Base-by-base conservation (phyloP, 2,888 invertebrate genomes). In the Drosophila anomelani region DNA sequence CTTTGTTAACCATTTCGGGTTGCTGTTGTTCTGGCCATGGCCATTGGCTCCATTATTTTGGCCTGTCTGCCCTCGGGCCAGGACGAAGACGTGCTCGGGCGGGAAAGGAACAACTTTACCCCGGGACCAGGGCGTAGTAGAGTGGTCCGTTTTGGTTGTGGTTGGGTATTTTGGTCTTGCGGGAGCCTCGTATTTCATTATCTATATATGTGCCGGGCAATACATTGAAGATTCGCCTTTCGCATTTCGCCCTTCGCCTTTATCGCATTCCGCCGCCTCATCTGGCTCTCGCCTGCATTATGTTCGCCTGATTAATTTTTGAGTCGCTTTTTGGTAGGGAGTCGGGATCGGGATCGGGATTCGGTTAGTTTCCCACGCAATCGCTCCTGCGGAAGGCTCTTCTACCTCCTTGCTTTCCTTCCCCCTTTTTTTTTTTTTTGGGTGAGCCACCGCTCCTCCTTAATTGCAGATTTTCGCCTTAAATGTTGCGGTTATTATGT, bases 231-330 rank as follows among this genome's bases (percentile, higher is more conserved):
- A 80, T 83, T 76, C 83, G 68, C 66, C 66, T 66, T n/a, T n/a
- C n/a, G n/a, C n/a, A n/a, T n/a, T n/a, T n/a, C n/a, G n/a, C n/a
- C n/a, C n/a, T 77, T 76, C 66, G 62, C 62, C 71, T 74, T 84
- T 81, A 87, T 84, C 77, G 73, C 77, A 80, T 85, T 89, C 72
- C 76, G 57, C 59, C 78, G 76, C 74, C 76, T 80, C 86, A 85
- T 75, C 78, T 36, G 69, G 62, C 64, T 58, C 74, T 54, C 20
- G 51, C 51, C 62, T 87, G 85, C 85, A 84, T 84, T 89, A 87
- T 87, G 71, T 81, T 64, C 85, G 89, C 89, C 81, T 89, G 85
- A 85, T 85, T 89, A 89, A 84, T 78, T 85, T 78, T 74, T 61
- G 60, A 78, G 74, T 80, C 53, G 51, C 17, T 44, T 61, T 69